phyloP scores from a whole-genome alignment of 1,140 invertebrate species.

The Trichogramma pretiosum region DNA sequence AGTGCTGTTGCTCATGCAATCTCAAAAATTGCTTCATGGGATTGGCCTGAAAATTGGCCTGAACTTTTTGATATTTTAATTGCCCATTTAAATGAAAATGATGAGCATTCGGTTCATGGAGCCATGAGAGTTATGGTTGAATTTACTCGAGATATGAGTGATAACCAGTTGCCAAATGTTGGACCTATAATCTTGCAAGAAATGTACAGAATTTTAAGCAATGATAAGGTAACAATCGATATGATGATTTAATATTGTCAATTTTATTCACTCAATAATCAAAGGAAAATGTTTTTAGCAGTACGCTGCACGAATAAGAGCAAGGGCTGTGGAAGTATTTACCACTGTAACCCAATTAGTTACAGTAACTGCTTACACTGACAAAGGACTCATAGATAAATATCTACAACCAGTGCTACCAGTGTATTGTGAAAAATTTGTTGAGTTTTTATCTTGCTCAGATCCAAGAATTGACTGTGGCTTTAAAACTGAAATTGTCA shows the following conservation, averaged over 20 bases:
- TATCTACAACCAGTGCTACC: slow-evolving; percentile 59
- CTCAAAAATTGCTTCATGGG: slow-evolving; percentile 67
- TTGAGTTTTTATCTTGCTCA: slow-evolving; percentile 54
- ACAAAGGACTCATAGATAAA: slow-evolving; percentile 51
- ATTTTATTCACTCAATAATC: neutral
- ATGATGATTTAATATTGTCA: slow-evolving; percentile 4
- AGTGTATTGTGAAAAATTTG: slow-evolving; percentile 63
- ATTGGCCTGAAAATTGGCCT: slow-evolving; percentile 74
- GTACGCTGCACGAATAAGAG: slow-evolving; percentile 52
- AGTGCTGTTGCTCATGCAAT: slow-evolving; percentile 67
- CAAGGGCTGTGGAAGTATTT: slow-evolving; percentile 61
- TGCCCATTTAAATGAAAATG: slow-evolving; percentile 49
- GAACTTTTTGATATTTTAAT: slow-evolving; percentile 65
- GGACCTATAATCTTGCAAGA: slow-evolving; percentile 68
- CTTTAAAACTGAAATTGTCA: slow-evolving; percentile 65
- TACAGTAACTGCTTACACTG: slow-evolving; percentile 48
- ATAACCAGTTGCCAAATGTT: slow-evolving; percentile 61
- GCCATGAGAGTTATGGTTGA: slow-evolving; percentile 71
- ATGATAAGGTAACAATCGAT: slow-evolving; percentile 39
- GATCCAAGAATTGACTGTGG: slow-evolving; percentile 55
- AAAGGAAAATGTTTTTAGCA: slow-evolving; percentile 38
- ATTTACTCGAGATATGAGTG: slow-evolving; percentile 61
- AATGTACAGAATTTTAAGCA: slow-evolving; percentile 65
- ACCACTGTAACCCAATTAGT: slow-evolving; percentile 53
- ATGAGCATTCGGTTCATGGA: slow-evolving; percentile 60